Evolutionary conservation across 2,888 invertebrate species (phyloP), one percentile per base, ranked within the genome.

Genomic region (Erebia epiphron): DNA sequence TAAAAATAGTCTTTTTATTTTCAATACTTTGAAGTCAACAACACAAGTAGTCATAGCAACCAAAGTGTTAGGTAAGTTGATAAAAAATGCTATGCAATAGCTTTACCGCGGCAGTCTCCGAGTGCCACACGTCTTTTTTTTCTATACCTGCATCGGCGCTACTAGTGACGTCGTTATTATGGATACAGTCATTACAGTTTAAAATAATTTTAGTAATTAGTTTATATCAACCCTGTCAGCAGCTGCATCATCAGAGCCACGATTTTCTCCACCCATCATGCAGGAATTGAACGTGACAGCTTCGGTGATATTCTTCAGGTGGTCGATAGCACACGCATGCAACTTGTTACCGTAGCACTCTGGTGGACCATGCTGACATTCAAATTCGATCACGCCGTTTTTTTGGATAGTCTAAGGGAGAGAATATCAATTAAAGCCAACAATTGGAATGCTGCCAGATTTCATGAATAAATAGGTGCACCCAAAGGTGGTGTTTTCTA

Each of bases 331-430:
- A 85, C 97, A 97, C 0, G 97, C 96, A 83, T 98, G 97, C 70
- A 97, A 94, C 79, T 95, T 97, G 85, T 98, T 97, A 0, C 96
- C 97, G 77, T 95, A 94, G 82, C 97, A 97, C 86, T 97, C 97
- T 0, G 88, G 79, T 3, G 85, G 82, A 1, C 96, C 96, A 85
- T 97, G 97, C 82, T 97, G 97, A 82, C 97, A 97, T 18, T 88
- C 89, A 83, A 97, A 97, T 71, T 65, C 69, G 67, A 81, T 79
- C 0, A 71, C 71, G 1, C 80, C 79, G 2, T 76, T 66, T 9
- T 78, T 69, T 26, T 73, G 69, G 46, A 63, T 67, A 2, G 85
- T 86, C 87, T 89, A n/a, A 10, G 54, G 54, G 2, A 18, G 18
- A 54, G 10, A 54, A n/a, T 8, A 16, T 2, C n/a, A n/a, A 52